Evolutionary conservation across 2,888 invertebrate species (phyloP).

Genomic region (Sipunculus nudus): DNA sequence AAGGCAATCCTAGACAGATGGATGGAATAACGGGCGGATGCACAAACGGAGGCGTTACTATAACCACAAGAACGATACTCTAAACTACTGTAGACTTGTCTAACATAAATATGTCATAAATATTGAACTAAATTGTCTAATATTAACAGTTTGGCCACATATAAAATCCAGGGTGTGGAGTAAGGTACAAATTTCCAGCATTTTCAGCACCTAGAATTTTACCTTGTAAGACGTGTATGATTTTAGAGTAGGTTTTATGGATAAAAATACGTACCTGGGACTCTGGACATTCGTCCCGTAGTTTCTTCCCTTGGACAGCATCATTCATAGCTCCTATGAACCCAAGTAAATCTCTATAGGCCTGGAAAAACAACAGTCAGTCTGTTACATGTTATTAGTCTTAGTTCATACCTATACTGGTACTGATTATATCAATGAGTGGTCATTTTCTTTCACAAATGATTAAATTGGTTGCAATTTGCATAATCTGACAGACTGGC

Average conservation of each 20-base stretch:
- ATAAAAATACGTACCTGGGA: conserved; percentile 63
- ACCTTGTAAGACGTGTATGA: no score
- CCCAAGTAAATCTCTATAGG: conserved; percentile 80
- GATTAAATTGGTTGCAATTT: not conserved
- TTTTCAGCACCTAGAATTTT: no score
- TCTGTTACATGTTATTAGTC: not conserved
- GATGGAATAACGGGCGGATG: no score
- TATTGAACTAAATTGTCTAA: not conserved
- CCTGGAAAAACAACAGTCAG: conserved; percentile 48
- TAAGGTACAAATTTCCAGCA: no score
- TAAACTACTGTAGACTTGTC: not conserved
- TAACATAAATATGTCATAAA: not conserved
- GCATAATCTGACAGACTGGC: not conserved
- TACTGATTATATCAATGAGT: no score
- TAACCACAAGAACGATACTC: no score
- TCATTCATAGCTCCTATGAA: conserved; percentile 88
- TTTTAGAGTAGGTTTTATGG: no score
- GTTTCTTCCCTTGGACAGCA: conserved; percentile 82
- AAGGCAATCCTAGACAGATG: no score
- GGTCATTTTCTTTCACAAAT: not conserved
- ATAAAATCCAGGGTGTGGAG: no score
- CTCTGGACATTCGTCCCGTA: conserved; percentile 70
- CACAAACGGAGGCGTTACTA: no score
- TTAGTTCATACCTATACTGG: not conserved
- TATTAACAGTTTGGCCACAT: no score